Conservation (phyloP, 2,113 vertebrate species). For the Cinclus mexicanus region DNA sequence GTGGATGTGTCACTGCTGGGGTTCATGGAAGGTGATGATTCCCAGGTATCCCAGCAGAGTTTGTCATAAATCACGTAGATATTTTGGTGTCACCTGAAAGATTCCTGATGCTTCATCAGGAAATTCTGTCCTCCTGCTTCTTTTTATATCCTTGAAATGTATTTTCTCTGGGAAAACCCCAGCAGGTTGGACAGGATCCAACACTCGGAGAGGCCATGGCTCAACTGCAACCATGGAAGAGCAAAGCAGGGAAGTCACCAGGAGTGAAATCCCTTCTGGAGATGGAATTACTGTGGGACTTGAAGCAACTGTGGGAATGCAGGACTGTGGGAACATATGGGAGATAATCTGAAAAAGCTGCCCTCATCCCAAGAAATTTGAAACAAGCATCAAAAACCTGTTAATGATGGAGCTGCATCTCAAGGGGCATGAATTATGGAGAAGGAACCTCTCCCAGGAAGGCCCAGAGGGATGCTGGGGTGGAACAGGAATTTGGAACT, state of each 20-base stretch:
- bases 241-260: not conserved
- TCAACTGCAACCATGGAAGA: not conserved
- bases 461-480: rapidly evolving
- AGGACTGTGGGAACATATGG: not conserved
- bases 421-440: not conserved
- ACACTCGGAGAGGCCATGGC: rapidly evolving
- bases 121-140: not conserved
- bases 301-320: not conserved
- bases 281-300: not conserved
- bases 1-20: not conserved
- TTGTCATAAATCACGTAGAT: not conserved
- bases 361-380: not conserved
- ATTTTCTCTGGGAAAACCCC: not conserved
- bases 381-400: not conserved
- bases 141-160: not conserved
- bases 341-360: not conserved
- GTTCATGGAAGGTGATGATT: rapidly evolving
- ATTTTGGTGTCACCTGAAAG: not conserved
- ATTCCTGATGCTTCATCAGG: not conserved
- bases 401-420: not conserved
- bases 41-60: not conserved
- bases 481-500: conserved; percentile 21
- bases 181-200: not conserved
- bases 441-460: not conserved
- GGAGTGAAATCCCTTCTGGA: not conserved